Conservation (phyloP, 2,113 vertebrate species). For the Lepus europaeus region DNA sequence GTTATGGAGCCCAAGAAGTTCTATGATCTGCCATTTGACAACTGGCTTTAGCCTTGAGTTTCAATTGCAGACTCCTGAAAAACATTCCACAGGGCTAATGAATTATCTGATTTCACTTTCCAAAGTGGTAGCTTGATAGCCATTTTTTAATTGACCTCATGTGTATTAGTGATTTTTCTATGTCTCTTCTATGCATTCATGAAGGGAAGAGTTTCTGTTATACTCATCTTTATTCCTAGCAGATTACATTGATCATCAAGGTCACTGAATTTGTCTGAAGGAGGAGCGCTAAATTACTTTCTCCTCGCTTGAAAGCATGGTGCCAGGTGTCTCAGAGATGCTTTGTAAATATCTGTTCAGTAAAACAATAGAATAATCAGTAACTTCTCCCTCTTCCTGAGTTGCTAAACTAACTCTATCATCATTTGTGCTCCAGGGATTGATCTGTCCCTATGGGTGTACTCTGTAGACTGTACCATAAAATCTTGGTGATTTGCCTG, state of each 20-base stretch:
- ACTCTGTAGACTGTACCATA: background rate
- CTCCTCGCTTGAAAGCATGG: background rate
- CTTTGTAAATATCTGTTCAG: background rate
- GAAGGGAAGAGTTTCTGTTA: background rate
- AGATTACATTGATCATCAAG: background rate
- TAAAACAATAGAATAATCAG: background rate
- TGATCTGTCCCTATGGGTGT: background rate
- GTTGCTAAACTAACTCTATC: background rate
- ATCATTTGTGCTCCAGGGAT: background rate
- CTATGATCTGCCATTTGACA: background rate
- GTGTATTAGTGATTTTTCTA: background rate
- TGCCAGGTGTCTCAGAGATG: background rate
- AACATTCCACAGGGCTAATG: background rate
- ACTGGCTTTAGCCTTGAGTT: background rate
- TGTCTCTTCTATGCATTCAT: background rate
- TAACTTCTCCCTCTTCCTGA: background rate
- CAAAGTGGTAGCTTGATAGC: background rate
- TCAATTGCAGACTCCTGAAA: background rate
- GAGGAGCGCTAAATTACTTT: background rate
- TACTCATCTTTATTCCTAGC: background rate
- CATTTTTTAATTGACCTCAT: background rate
- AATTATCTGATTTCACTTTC: background rate
- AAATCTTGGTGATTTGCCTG: background rate
- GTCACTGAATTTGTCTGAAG: background rate
- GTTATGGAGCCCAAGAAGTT: background rate